Conservation (phyloP, 2,888 invertebrate genomes). For the Papilio elwesi region DNA sequence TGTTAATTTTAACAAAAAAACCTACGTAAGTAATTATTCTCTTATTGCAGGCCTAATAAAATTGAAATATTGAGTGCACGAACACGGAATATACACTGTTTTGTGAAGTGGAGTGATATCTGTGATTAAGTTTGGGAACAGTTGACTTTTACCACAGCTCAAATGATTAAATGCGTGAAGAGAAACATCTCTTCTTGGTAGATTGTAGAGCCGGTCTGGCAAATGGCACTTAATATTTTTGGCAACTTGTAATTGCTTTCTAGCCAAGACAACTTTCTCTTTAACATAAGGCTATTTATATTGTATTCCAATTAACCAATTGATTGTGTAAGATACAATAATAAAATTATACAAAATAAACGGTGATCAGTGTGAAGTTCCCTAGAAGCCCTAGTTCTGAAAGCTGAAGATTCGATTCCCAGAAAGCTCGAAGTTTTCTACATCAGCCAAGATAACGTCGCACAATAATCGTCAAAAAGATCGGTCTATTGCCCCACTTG, state of each 20-base stretch:
- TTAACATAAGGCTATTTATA: constrained; percentile 9
- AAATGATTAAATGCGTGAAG: not conserved
- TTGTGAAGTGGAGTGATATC: no score
- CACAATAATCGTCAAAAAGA: not conserved
- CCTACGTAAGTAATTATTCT: not conserved
- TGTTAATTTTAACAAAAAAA: not conserved
- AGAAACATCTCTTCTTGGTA: not conserved
- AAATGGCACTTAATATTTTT: constrained; percentile 8
- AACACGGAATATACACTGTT: not conserved
- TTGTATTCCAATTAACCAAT: not conserved
- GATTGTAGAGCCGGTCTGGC: not conserved
- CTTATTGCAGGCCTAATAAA: not conserved
- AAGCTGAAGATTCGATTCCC: not conserved
- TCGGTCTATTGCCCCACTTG: not conserved
- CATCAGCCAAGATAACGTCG: no score
- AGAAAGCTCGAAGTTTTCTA: not conserved
- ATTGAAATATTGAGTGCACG: not conserved
- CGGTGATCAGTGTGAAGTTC: not conserved
- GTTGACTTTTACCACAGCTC: not conserved
- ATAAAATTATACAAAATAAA: not conserved
- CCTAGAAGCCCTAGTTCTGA: no score
- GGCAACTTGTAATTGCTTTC: not conserved
- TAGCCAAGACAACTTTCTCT: constrained; percentile 15
- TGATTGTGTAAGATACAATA: not conserved
- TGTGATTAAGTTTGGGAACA: no score